These are phyloP conservation scores for Callyntrura guangdongensis DNA, from an alignment of 2,888 invertebrate species.

Conservation along the genomic window DNA sequence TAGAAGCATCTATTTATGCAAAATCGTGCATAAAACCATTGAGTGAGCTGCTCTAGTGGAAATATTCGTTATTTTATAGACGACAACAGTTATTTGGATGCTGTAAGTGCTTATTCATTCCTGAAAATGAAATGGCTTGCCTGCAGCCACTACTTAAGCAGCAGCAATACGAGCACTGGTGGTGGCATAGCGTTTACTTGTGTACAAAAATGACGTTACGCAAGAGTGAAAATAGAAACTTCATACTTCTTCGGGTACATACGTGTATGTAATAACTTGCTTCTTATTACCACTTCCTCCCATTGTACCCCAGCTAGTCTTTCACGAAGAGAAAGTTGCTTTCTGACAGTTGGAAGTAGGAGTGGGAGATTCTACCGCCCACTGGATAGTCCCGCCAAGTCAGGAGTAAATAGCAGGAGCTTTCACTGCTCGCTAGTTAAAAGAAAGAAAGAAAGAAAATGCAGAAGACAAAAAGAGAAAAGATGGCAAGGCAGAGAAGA, in stretches of 20 bases:
- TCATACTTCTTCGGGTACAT: slow-evolving; percentile 10
- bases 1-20: slow-evolving; percentile 68
- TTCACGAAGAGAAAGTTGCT: neutral
- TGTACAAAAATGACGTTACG: slow-evolving; percentile 25
- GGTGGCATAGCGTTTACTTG: neutral
- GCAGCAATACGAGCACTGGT: neutral
- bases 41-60: slow-evolving; percentile 63
- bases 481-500: slow-evolving; percentile 70
- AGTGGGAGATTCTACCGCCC: neutral
- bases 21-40: slow-evolving; percentile 74
- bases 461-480: slow-evolving; percentile 37
- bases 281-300: neutral
- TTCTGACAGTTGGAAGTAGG: neutral
- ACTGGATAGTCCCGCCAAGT: slow-evolving; percentile 10
- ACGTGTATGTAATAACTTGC: slow-evolving; percentile 44
- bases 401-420: neutral
- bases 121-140: slow-evolving; percentile 62
- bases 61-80: slow-evolving; percentile 70
- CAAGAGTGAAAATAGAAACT: slow-evolving; percentile 5
- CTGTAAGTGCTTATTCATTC: slow-evolving; percentile 67
- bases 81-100: slow-evolving; percentile 73
- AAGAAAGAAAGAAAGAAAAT: slow-evolving; percentile 49
- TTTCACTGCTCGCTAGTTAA: neutral
- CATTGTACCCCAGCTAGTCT: neutral
- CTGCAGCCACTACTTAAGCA: slow-evolving; percentile 24